Percentiles rank a stretch among this genome's conserved stretches.
Conservation (phyloP, 2,888 invertebrate species). For the Gastrophysa polygoni region DNA sequence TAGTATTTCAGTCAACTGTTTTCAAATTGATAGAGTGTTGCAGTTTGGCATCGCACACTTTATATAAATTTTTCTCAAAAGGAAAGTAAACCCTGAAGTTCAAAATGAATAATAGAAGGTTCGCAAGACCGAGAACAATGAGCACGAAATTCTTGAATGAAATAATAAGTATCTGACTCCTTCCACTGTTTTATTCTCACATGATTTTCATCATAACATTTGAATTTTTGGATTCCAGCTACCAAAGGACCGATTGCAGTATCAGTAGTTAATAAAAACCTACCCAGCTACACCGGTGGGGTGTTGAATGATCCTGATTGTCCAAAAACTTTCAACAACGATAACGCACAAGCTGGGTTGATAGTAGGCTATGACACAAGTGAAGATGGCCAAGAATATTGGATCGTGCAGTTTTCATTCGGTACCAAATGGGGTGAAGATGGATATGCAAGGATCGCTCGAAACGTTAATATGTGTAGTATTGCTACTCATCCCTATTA, state of each 20-base stretch:
- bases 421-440: conserved; percentile 10
- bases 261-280: not conserved
- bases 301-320: not conserved
- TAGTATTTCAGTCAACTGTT: too few species aligned
- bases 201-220: too few species aligned
- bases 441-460: conserved; percentile 3
- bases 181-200: too few species aligned
- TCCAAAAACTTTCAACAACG: not conserved
- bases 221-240: not conserved
- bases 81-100: too few species aligned
- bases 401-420: conserved; percentile 15
- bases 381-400: not conserved
- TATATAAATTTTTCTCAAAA: too few species aligned
- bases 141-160: too few species aligned
- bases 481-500: not conserved
- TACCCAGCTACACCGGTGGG: not conserved
- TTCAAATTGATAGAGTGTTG: too few species aligned
- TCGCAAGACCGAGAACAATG: too few species aligned
- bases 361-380: not conserved
- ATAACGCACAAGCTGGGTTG: not conserved
- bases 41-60: too few species aligned
- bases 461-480: conserved; percentile 1
- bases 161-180: too few species aligned
- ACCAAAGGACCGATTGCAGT: not conserved
- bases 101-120: too few species aligned